phyloP scores from a whole-genome alignment of 2,113 vertebrate species.

The Dromiciops gliroides region DNA sequence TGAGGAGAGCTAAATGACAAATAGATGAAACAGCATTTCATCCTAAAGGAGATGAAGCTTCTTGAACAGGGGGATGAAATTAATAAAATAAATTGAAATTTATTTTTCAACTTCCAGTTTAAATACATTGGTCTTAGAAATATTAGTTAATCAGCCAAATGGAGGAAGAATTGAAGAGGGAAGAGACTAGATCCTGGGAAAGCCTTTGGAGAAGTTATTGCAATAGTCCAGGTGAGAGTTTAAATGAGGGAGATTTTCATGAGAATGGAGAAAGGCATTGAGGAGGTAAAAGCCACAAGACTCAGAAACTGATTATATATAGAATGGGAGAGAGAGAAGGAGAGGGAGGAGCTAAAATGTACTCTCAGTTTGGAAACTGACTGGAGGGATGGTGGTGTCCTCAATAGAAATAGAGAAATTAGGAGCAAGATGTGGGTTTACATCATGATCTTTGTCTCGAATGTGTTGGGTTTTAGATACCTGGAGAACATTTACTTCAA shows the following conservation, averaged over 20 bases:
- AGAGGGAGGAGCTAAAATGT: too few relatives aligned
- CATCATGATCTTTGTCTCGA: too few relatives aligned
- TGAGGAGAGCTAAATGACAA: background rate
- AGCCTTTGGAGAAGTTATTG: background rate
- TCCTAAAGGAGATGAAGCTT: background rate
- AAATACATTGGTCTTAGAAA: background rate
- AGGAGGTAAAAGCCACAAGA: background rate
- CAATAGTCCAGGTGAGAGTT: background rate
- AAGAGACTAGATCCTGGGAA: background rate
- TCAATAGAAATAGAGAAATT: too few relatives aligned
- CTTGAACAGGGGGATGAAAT: background rate
- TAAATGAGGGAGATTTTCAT: background rate
- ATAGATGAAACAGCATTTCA: background rate
- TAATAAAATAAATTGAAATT: background rate
- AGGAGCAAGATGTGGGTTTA: too few relatives aligned
- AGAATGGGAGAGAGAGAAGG: too few relatives aligned
- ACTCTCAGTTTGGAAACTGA: too few relatives aligned
- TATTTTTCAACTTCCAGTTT: background rate
- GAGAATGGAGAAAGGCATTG: background rate
- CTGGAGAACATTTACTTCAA: too few relatives aligned
- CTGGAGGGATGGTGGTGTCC: too few relatives aligned
- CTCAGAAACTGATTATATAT: too few relatives aligned
- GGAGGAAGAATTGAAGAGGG: background rate
- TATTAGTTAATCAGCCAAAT: background rate
- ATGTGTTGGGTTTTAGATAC: too few relatives aligned